A percentile compares a stretch with the other conserved stretches of the same genome.
phyloP scores from a whole-genome alignment of 2,797 vertebrate species.

The Ciconia nigra region DNA sequence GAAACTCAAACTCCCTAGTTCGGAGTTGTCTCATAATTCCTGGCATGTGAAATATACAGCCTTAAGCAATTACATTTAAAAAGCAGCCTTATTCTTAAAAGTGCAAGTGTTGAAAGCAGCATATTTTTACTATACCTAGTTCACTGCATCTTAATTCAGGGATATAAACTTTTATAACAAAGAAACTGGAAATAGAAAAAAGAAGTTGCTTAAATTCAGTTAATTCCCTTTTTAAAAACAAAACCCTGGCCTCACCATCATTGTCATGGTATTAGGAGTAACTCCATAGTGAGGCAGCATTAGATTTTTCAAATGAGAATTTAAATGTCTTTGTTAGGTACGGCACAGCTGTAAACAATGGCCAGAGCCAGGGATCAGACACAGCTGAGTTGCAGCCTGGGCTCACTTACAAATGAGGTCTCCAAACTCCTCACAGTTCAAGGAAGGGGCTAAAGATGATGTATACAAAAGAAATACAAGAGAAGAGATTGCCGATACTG shows the following conservation, averaged over 20 bases:
- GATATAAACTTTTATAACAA: not conserved
- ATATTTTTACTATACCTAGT: not conserved
- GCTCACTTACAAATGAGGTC: not conserved
- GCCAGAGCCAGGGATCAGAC: not conserved
- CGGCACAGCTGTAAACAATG: not conserved
- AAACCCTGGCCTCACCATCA: not conserved
- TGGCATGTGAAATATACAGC: not conserved
- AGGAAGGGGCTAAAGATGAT: not conserved
- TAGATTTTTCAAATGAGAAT: not conserved
- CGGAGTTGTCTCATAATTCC: slow-evolving; percentile 1
- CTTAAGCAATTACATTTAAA: not conserved
- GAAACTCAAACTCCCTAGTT: not conserved
- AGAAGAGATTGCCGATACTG: not conserved
- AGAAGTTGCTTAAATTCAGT: not conserved
- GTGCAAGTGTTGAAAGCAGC: not conserved
- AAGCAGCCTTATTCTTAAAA: not conserved
- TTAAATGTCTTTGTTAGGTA: not conserved
- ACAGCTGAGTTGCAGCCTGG: not conserved
- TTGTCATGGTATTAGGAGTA: not conserved
- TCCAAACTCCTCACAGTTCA: not conserved
- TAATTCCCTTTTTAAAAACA: not conserved
- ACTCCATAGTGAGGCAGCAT: not conserved
- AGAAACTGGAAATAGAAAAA: not conserved
- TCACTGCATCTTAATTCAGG: not conserved
- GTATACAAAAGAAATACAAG: not conserved